A percentile compares a stretch with the other conserved stretches of the same genome.
These are phyloP conservation scores for Gastracanthus pulcherrimus DNA, from an alignment of 2,888 invertebrate genomes.

Conservation along the genomic window DNA sequence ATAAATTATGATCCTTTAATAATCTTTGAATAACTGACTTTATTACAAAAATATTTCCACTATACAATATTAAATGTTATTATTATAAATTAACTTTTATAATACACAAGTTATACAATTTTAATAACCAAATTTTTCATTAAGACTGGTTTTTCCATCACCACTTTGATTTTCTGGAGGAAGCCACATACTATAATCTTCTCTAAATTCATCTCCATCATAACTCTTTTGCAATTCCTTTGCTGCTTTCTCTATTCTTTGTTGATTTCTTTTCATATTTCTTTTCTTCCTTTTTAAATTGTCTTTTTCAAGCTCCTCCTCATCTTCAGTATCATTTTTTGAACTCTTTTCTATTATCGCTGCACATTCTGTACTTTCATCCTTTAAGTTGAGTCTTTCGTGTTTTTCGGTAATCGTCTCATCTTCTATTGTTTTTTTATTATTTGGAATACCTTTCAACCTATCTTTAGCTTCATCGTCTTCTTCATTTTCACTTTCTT, in stretches of 20 bases:
- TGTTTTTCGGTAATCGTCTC: not conserved
- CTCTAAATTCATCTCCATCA: constrained; percentile 66
- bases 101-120: constrained; percentile 1
- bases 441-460: constrained; percentile 29
- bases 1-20: not conserved
- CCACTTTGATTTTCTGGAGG: constrained; percentile 87
- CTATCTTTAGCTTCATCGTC: constrained; percentile 15
- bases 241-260: constrained; percentile 62
- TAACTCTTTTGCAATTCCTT: constrained; percentile 48
- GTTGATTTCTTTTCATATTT: constrained; percentile 60
- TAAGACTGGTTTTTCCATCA: constrained; percentile 87
- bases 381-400: constrained; percentile 30
- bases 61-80: not conserved
- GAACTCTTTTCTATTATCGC: not conserved
- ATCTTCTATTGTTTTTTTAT: constrained; percentile 11
- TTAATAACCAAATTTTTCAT: constrained; percentile 89
- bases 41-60: not conserved
- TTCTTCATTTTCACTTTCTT: not conserved
- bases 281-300: constrained; percentile 59
- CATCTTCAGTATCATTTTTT: constrained; percentile 3
- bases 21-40: not conserved
- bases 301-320: constrained; percentile 42
- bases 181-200: constrained; percentile 88
- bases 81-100: not conserved
- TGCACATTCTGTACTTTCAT: not conserved